Conservation (phyloP, 2,888 invertebrate genomes). For the Agonum fuliginosum region DNA sequence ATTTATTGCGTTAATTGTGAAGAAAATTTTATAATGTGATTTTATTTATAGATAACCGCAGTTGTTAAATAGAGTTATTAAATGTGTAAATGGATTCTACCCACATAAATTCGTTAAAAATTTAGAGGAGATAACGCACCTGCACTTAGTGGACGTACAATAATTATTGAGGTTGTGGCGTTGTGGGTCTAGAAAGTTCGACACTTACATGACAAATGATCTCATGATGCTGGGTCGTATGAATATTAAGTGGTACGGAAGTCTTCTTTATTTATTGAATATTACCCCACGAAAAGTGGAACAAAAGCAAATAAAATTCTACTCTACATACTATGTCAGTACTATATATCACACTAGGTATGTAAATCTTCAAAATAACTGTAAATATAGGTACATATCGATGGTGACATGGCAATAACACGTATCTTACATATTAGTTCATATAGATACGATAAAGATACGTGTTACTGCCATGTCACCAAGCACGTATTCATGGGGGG, state of each 20-base stretch:
- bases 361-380: too few relatives aligned
- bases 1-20: conserved; percentile 39
- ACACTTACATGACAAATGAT: conserved; percentile 28
- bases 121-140: conserved; percentile 15
- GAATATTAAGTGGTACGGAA: conserved; percentile 19
- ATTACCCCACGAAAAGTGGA: neutral
- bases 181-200: conserved; percentile 30
- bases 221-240: neutral
- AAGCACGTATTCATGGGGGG: too few relatives aligned
- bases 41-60: conserved; percentile 15
- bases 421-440: too few relatives aligned
- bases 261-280: conserved; percentile 1
- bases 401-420: too few relatives aligned
- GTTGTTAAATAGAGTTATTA: conserved; percentile 21
- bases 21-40: conserved; percentile 17
- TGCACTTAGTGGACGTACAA: conserved; percentile 24
- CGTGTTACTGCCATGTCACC: too few relatives aligned
- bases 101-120: neutral
- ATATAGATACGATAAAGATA: too few relatives aligned
- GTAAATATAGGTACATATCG: too few relatives aligned
- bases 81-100: conserved; percentile 18
- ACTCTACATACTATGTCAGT: too few relatives aligned
- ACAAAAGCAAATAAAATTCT: too few relatives aligned
- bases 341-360: too few relatives aligned
- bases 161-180: too few relatives aligned